Base-by-base conservation (phyloP, 2,888 invertebrate genomes). In the Seira ritae region DNA sequence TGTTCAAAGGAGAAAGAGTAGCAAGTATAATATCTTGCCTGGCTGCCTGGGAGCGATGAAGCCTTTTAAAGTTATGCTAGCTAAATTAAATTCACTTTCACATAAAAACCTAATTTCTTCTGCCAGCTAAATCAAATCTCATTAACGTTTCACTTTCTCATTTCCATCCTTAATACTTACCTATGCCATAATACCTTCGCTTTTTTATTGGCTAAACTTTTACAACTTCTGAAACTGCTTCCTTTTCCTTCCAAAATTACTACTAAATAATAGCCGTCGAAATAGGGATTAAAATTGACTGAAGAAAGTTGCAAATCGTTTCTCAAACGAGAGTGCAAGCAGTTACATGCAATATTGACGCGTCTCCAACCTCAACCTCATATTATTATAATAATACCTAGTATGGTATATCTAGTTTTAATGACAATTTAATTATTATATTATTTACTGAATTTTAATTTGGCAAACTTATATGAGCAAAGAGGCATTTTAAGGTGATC, bases 391-490 rank as follows among this genome's bases (percentile, higher is more conserved):
- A 12, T 42, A 42, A 42, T 42, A 42, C 42, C 4, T 42, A 42
- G 42, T n/a, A n/a, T n/a, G n/a, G n/a, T n/a, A n/a, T n/a, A n/a
- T n/a, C n/a, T n/a, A n/a, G 42, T 42, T 12, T 4, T 42, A 42
- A 12, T 42, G 12, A 42, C 42, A 42, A 42, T 42, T n/a, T 42
- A 42, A 42, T 12, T 42, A 42, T 42, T 42, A 42, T 42, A 12
- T n/a, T n/a, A n/a, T n/a, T n/a, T 42, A 42, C n/a, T n/a, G n/a
- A n/a, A n/a, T n/a, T 42, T 42, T 42, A 74, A 74, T 80, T 81
- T 81, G 81, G 81, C 81, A 81, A 81, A 81, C 75, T 75, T 55
- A 42, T 42, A 81, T 81, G 81, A 81, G 81, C 81, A 81, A 81
- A 67, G 71, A 74, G 70, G 75, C 75, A 37, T 73, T 42, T 24